phyloP scores from a whole-genome alignment of 2,888 invertebrate species.

The Maniola hyperantus region DNA sequence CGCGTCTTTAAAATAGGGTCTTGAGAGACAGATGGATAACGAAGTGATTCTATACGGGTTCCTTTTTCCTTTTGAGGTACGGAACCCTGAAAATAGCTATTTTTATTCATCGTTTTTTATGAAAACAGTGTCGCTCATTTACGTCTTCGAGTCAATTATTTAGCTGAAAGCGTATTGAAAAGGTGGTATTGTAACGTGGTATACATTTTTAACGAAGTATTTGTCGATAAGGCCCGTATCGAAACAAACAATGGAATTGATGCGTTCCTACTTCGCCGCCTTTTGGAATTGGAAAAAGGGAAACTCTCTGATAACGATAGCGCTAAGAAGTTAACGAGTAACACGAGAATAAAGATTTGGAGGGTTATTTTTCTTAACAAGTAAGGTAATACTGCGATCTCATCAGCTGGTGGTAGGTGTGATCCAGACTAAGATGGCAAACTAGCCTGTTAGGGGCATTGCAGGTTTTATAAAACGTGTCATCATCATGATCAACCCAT shows the following conservation, averaged over 20 bases:
- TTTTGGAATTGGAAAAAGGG: constrained; percentile 25
- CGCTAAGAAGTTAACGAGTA: background rate
- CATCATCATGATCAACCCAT: background rate
- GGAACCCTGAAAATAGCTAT: background rate
- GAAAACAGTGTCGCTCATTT: constrained; percentile 14
- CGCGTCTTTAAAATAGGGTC: no score
- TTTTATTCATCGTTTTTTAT: background rate
- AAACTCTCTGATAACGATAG: constrained; percentile 22
- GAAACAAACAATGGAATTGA: constrained; percentile 36
- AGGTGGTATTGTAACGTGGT: constrained; percentile 30
- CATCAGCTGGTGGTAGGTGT: no score
- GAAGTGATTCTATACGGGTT: no score
- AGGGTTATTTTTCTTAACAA: background rate
- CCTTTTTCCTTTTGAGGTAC: no score
- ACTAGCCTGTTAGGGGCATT: no score
- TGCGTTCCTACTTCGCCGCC: constrained; percentile 21
- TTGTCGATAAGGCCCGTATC: constrained; percentile 39
- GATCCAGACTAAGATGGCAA: no score
- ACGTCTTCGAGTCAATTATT: constrained; percentile 30
- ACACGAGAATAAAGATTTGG: constrained; percentile 10
- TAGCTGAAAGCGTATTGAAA: constrained; percentile 34
- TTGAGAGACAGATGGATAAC: no score
- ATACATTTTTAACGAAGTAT: constrained; percentile 38
- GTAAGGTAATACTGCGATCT: no score
- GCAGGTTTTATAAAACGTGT: no score